A percentile compares a stretch with the other conserved stretches of the same genome.
Conservation (phyloP, 2,888 invertebrate genomes). For the Lycia hirtaria region DNA sequence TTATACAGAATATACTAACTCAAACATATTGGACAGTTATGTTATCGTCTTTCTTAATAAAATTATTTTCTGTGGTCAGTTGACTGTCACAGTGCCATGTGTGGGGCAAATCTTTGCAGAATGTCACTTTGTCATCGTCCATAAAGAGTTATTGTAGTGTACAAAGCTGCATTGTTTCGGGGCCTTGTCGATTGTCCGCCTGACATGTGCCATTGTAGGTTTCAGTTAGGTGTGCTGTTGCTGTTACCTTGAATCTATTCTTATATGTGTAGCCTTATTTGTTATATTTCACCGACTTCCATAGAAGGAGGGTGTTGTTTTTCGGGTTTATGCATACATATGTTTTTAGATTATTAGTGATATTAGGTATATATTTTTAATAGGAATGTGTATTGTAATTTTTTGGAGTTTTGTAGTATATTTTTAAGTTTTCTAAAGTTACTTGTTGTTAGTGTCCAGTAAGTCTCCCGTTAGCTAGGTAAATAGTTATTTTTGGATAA, state of each 20-base stretch:
- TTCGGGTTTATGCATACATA: too few species aligned
- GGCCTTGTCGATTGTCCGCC: conserved; percentile 74
- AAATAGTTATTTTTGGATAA: too few species aligned
- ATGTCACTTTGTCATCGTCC: conserved; percentile 70
- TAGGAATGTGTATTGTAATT: too few species aligned
- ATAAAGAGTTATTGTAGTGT: conserved; percentile 71
- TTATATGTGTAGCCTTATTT: conserved; percentile 7
- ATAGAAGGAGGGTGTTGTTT: too few species aligned
- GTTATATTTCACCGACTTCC: too few species aligned
- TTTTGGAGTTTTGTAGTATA: too few species aligned
- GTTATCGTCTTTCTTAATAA: not conserved
- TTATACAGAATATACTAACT: not conserved
- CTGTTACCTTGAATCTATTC: conserved; percentile 58
- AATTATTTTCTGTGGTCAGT: conserved; percentile 20
- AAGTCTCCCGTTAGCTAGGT: too few species aligned
- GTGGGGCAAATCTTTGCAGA: conserved; percentile 77
- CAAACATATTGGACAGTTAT: not conserved
- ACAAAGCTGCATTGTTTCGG: conserved; percentile 71
- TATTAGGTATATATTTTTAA: too few species aligned
- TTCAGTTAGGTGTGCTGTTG: conserved; percentile 46
- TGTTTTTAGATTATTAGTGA: conserved; percentile 2
- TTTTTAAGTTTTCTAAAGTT: too few species aligned
- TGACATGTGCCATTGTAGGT: conserved; percentile 53
- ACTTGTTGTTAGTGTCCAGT: too few species aligned
- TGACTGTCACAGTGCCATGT: conserved; percentile 41